These are phyloP conservation scores for Pseudochaenichthys georgianus DNA, from an alignment of 2,797 vertebrate species.

Conservation along the genomic window DNA sequence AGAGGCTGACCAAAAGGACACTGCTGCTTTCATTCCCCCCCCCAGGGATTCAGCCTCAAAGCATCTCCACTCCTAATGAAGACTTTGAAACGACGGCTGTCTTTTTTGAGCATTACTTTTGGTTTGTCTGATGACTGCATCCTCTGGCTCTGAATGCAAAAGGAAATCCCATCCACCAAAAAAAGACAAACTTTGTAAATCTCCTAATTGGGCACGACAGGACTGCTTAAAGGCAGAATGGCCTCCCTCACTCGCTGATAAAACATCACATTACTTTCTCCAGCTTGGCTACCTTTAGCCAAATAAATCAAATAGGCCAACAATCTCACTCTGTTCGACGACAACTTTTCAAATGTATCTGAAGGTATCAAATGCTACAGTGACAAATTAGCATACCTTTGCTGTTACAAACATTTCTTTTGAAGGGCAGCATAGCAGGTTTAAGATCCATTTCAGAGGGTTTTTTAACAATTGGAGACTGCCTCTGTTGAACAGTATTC, in stretches of 20 bases:
- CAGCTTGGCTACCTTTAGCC: conserved; percentile 33
- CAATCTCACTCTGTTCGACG: conserved; percentile 25
- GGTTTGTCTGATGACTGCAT: conserved; percentile 53
- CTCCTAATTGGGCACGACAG: conserved; percentile 68
- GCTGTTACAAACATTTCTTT: not conserved
- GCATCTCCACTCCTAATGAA: conserved; percentile 60
- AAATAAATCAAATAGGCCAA: conserved; percentile 66
- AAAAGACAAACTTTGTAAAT: conserved; percentile 70
- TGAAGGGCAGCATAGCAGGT: conserved; percentile 2
- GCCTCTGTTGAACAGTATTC: conserved; percentile 9
- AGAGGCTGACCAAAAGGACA: conserved; percentile 63
- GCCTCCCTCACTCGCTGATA: conserved; percentile 54
- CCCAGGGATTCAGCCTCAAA: conserved; percentile 55
- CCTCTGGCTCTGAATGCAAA: conserved; percentile 41
- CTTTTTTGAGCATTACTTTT: conserved; percentile 17
- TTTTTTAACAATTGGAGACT: not conserved
- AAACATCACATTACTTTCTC: conserved; percentile 70
- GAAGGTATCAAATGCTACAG: conserved; percentile 18
- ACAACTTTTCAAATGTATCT: conserved; percentile 18
- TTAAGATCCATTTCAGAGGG: conserved; percentile 10
- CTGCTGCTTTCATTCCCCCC: conserved; percentile 62
- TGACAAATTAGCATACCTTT: not conserved
- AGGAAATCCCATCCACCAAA: conserved; percentile 48
- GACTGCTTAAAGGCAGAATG: conserved; percentile 50
- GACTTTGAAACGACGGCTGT: conserved; percentile 50